Conservation (phyloP, 2,797 vertebrate species). For the Buceros bicornis region DNA sequence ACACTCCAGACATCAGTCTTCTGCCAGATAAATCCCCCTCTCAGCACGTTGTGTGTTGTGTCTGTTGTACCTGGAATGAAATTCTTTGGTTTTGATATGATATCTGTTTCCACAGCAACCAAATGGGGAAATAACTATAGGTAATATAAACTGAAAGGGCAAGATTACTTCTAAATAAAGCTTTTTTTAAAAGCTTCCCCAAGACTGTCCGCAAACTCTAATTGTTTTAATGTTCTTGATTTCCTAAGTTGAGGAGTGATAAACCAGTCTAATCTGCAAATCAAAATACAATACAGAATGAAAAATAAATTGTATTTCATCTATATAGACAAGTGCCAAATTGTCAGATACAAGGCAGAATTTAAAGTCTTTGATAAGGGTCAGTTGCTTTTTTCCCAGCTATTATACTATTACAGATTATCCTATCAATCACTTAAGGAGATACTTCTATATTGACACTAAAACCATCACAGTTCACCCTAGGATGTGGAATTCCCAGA, state of each 20-base stretch:
- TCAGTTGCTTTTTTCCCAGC: not conserved
- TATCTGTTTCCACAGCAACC: constrained; percentile 68
- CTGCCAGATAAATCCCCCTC: not conserved
- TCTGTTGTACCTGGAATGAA: constrained; percentile 15
- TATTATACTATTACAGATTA: not conserved
- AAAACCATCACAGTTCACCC: not conserved
- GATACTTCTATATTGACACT: not conserved
- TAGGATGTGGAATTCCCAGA: not conserved
- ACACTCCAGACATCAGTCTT: not conserved
- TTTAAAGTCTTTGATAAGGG: constrained; percentile 14
- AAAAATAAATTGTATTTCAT: constrained; percentile 39
- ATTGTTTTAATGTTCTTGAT: constrained; percentile 49
- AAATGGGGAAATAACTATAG: constrained; percentile 57
- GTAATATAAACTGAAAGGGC: constrained; percentile 50
- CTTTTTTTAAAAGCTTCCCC: constrained; percentile 36
- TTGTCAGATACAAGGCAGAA: constrained; percentile 22
- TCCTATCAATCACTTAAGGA: not conserved
- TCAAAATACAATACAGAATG: constrained; percentile 21
- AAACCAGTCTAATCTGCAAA: constrained; percentile 14
- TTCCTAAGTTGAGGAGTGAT: not conserved
- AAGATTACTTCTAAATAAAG: constrained; percentile 61
- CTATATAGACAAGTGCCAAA: not conserved
- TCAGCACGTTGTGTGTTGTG: accelerated
- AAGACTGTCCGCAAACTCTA: constrained; percentile 42
- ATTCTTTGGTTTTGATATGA: constrained; percentile 9